A percentile compares a stretch with the other conserved stretches of the same genome.
Evolutionary conservation across 2,888 invertebrate species (phyloP).

Genomic region (Cheilosia variabilis): DNA sequence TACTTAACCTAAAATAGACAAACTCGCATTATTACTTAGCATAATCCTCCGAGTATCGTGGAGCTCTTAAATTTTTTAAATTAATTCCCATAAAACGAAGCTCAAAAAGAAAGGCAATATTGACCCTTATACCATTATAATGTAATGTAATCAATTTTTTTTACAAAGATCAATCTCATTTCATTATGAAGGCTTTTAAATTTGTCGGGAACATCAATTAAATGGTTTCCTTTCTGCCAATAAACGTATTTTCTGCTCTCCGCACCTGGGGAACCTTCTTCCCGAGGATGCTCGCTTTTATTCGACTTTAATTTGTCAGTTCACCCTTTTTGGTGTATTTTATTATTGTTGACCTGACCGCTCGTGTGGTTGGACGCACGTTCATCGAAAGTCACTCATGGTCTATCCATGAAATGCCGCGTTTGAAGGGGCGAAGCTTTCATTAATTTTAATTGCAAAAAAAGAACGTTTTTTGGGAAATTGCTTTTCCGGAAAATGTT

Average conservation of each 20-base stretch:
- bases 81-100: too few relatives aligned
- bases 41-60: too few relatives aligned
- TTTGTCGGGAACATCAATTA: background rate
- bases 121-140: background rate
- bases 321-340: too few relatives aligned
- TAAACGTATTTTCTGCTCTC: too few relatives aligned
- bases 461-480: background rate
- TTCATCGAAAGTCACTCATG: conserved; percentile 16
- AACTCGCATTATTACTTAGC: too few relatives aligned
- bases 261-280: too few relatives aligned
- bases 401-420: conserved; percentile 4
- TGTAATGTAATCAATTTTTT: background rate
- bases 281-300: too few relatives aligned
- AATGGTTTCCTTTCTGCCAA: background rate
- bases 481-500: background rate
- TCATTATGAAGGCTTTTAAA: conserved; percentile 28
- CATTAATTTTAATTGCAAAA: conserved; percentile 33
- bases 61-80: too few relatives aligned
- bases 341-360: background rate
- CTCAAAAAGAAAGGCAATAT: too few relatives aligned
- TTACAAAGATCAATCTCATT: conserved; percentile 48
- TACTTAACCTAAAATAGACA: too few relatives aligned
- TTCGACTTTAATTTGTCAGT: too few relatives aligned
- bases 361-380: conserved; percentile 9
- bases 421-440: conserved; percentile 18